Percentiles rank a stretch among this genome's conserved stretches.
Evolutionary conservation across 2,797 vertebrate species (phyloP).

Genomic region (Sebastes aleutianus): DNA sequence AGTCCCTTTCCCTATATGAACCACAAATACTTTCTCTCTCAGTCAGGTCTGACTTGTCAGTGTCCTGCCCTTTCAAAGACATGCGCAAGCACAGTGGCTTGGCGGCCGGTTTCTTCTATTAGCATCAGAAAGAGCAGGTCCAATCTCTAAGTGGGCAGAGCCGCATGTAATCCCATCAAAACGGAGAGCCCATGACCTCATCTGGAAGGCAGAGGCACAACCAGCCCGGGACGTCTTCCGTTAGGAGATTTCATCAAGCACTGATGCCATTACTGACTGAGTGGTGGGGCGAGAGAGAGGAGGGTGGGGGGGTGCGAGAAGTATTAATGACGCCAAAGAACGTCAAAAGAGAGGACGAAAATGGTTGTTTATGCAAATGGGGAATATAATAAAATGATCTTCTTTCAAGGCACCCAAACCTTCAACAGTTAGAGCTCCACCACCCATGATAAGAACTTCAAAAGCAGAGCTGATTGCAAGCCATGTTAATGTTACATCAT

Average conservation of each 20-base stretch:
- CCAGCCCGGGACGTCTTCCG: conserved; percentile 67
- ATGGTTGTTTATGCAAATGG: background rate
- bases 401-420: background rate
- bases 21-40: conserved; percentile 25
- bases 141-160: conserved; percentile 81
- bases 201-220: conserved; percentile 70
- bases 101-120: conserved; percentile 63
- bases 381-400: background rate
- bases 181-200: conserved; percentile 76
- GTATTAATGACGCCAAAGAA: conserved; percentile 7
- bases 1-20: background rate
- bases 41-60: conserved; percentile 48
- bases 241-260: conserved; percentile 81
- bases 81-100: conserved; percentile 12
- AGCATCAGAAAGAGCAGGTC: conserved; percentile 72
- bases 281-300: conserved; percentile 24
- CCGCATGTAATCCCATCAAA: conserved; percentile 82
- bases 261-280: conserved; percentile 75
- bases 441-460: conserved; percentile 4
- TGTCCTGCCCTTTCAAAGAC: conserved; percentile 62
- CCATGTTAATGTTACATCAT: conserved; percentile 3
- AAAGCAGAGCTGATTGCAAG: background rate
- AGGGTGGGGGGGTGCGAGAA: background rate
- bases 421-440: background rate
- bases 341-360: background rate